These are phyloP conservation scores for Halesus radiatus DNA, from an alignment of 1,140 invertebrate species.

Conservation along the genomic window DNA sequence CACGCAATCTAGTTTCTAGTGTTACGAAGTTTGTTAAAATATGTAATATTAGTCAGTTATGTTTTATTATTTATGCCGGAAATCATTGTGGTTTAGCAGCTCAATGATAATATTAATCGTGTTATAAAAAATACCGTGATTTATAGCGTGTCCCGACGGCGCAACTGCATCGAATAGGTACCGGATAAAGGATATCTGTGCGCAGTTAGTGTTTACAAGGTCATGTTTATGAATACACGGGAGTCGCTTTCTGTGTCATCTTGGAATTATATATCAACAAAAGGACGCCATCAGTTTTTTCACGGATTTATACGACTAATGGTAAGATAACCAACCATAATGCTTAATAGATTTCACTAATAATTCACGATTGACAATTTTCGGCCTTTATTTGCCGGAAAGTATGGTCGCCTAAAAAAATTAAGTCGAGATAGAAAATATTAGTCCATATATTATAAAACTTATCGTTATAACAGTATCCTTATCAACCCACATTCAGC, in stretches of 20 bases:
- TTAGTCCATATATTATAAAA: not conserved
- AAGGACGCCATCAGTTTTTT: conserved; percentile 45
- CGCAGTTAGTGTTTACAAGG: conserved; percentile 56
- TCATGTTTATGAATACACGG: conserved; percentile 56
- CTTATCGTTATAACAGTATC: no score
- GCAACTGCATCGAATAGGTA: conserved; percentile 41
- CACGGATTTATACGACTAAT: conserved; percentile 13
- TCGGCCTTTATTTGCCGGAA: conserved; percentile 1
- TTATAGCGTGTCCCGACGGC: conserved; percentile 34
- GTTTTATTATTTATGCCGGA: no score
- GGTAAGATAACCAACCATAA: conserved; percentile 34
- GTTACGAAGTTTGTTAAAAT: no score
- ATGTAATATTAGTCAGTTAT: no score
- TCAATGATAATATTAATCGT: not conserved
- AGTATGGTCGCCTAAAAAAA: conserved; percentile 36
- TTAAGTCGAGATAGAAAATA: not conserved
- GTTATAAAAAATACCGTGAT: conserved; percentile 4
- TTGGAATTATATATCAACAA: conserved; percentile 48
- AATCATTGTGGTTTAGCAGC: no score
- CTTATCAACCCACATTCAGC: no score
- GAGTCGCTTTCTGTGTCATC: conserved; percentile 45
- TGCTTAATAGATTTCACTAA: conserved; percentile 5
- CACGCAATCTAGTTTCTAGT: no score
- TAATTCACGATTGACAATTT: conserved; percentile 20
- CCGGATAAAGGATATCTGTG: conserved; percentile 45